A percentile compares a stretch with the other conserved stretches of the same genome.
Conservation (phyloP, 1,140 invertebrate genomes). For the Neomicropteryx cornuta region DNA sequence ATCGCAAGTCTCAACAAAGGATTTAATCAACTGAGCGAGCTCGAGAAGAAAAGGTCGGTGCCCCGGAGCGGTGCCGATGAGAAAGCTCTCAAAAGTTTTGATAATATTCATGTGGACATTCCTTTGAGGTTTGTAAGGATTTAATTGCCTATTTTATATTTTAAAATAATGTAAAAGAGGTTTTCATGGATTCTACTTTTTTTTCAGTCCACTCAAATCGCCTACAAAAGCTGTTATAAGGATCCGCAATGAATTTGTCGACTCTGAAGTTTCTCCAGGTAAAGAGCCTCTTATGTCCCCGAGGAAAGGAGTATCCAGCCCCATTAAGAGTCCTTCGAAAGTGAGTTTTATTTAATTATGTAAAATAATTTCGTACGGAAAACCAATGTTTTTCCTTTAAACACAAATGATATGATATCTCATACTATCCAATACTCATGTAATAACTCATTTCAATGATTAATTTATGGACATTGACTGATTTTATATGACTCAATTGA, state of each 20-base stretch:
- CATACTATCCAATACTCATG: too few relatives aligned
- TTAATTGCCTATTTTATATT: slow-evolving; percentile 3
- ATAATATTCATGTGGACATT: slow-evolving; percentile 61
- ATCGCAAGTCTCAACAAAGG: slow-evolving; percentile 45
- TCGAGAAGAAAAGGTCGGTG: slow-evolving; percentile 24
- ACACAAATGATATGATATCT: too few relatives aligned
- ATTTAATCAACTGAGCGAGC: slow-evolving; percentile 39
- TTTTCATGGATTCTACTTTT: not conserved
- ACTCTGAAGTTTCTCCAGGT: too few relatives aligned
- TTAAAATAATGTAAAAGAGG: not conserved
- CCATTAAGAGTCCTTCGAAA: slow-evolving; percentile 44
- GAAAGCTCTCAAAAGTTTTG: slow-evolving; percentile 53
- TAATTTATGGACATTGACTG: not conserved
- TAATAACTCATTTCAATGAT: too few relatives aligned
- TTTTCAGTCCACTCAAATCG: not conserved
- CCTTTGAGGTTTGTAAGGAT: slow-evolving; percentile 45
- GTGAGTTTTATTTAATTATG: slow-evolving; percentile 15
- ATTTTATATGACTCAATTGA: too few relatives aligned
- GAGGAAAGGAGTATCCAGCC: slow-evolving; percentile 42
- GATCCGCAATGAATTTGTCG: too few relatives aligned
- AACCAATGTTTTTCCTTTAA: too few relatives aligned
- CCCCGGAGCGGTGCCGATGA: slow-evolving; percentile 18
- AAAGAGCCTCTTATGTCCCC: slow-evolving; percentile 33
- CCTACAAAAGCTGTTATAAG: too few relatives aligned
- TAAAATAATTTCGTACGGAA: not conserved